Conservation (phyloP, 2,113 vertebrate species). For the Cynocephalus volans region DNA sequence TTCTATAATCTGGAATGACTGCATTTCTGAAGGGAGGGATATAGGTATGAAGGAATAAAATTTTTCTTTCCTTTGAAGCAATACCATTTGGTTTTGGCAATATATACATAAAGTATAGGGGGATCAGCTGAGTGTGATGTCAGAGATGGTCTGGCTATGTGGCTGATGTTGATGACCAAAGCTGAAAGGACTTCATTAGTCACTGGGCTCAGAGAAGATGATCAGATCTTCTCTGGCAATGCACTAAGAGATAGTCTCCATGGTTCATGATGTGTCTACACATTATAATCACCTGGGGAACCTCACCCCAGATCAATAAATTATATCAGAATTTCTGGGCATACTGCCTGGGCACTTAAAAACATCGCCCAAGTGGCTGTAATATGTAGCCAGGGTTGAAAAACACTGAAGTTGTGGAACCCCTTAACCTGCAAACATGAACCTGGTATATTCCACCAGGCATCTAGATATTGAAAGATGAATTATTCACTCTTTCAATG, state of each 20-base stretch:
- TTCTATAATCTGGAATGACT: not conserved
- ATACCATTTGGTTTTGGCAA: not conserved
- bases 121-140: not conserved
- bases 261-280: not conserved
- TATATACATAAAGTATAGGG: not conserved
- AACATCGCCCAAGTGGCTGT: not conserved
- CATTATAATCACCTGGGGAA: not conserved
- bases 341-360: not conserved
- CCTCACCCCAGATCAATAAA: not conserved
- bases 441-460: not conserved
- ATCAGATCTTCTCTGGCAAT: not conserved
- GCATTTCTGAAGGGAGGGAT: not conserved
- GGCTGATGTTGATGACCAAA: not conserved
- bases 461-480: not conserved
- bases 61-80: not conserved
- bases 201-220: not conserved
- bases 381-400: not conserved
- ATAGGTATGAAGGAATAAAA: not conserved
- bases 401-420: not conserved
- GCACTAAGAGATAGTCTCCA: not conserved
- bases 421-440: not conserved
- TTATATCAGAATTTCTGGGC: not conserved
- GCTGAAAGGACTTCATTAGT: not conserved
- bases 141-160: not conserved
- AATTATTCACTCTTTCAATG: not conserved